A percentile compares a stretch with the other conserved stretches of the same genome.
phyloP scores from a whole-genome alignment of 2,797 vertebrate species.

The Lutjanus campechanus region DNA sequence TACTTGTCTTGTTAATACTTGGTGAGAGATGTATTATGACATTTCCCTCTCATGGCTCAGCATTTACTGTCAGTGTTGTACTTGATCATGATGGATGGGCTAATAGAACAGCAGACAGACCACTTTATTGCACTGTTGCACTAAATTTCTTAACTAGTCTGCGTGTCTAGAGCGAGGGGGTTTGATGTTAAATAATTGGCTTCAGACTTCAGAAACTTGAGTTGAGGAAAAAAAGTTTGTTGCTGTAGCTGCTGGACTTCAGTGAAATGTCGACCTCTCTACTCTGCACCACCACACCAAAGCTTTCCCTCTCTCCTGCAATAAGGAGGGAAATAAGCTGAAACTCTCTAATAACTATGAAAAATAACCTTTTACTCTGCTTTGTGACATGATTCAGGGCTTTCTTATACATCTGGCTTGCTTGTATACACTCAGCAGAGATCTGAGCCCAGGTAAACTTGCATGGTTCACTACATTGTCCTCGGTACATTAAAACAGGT shows the following conservation, averaged over 20 bases:
- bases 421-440: not conserved
- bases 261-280: not conserved
- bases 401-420: not conserved
- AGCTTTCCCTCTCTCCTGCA: not conserved
- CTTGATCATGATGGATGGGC: not conserved
- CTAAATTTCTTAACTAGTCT: not conserved
- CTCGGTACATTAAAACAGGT: not conserved
- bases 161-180: not conserved
- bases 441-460: not conserved
- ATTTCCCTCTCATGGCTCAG: not conserved
- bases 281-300: not conserved
- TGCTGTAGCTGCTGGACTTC: not conserved
- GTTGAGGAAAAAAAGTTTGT: not conserved
- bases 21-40: not conserved
- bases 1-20: not conserved
- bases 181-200: conserved; percentile 6
- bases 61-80: no score
- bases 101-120: not conserved
- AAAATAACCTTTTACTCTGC: not conserved
- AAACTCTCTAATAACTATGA: not conserved
- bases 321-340: not conserved
- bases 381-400: not conserved
- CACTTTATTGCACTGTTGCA: not conserved
- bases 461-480: not conserved
- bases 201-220: not conserved